Evolutionary conservation across 2,797 vertebrate species (phyloP).

Genomic region (Hyperoplus immaculatus): DNA sequence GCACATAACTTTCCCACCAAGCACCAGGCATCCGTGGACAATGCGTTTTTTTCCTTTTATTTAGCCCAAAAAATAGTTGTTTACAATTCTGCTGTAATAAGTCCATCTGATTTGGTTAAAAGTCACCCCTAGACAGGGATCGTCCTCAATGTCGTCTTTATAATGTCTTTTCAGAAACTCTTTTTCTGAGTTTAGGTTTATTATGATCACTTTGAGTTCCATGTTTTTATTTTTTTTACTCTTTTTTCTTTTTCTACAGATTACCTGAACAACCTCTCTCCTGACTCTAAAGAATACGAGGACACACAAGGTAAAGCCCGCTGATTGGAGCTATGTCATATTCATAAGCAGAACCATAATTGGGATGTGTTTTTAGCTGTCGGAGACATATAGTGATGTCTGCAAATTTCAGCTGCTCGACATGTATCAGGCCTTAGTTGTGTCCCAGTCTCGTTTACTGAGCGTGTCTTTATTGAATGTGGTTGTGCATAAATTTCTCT

Average conservation of each 20-base stretch:
- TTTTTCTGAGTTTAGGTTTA: no score
- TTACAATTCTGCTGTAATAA: no score
- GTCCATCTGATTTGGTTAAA: no score
- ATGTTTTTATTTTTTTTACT: neutral
- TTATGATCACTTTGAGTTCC: neutral
- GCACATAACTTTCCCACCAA: no score
- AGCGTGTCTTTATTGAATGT: slow-evolving; percentile 46
- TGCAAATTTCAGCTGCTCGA: slow-evolving; percentile 46
- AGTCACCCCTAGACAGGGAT: no score
- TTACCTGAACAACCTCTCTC: slow-evolving; percentile 97
- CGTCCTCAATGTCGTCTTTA: no score
- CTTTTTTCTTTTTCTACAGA: slow-evolving; percentile 81
- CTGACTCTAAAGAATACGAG: slow-evolving; percentile 95
- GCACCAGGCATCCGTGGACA: no score
- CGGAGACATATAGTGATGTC: neutral
- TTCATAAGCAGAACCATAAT: neutral
- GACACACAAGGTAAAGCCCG: slow-evolving; percentile 91
- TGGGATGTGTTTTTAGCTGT: no score
- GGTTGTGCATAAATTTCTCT: slow-evolving; percentile 42
- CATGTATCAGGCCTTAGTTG: slow-evolving; percentile 16
- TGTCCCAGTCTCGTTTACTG: slow-evolving; percentile 25
- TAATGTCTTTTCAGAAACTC: no score
- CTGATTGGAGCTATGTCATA: slow-evolving; percentile 4
- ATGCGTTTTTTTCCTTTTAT: no score
- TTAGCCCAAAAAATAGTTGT: no score